Evolutionary conservation across 53 echinoderm and acorn worm species (phyloP), one percentile per base, ranked within the genome.

Genomic region (Actinopyga echinites): DNA sequence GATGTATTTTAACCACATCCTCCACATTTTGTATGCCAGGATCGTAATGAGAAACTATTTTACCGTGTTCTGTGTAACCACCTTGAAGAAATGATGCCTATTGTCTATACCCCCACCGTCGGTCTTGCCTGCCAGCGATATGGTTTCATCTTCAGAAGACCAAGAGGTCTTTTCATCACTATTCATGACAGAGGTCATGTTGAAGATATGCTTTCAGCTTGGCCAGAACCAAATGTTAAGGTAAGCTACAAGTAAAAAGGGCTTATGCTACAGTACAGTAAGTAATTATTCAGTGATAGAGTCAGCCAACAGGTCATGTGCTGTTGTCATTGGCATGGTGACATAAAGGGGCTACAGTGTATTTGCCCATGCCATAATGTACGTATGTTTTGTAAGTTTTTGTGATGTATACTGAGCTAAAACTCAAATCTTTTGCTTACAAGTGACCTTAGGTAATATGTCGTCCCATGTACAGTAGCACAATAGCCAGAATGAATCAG

Each of bases 21-120:
- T 40, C 40, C 8, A 8, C 4, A 15, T 15, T 49, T 49, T 49
- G 17, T 17, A 44, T 15, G 1, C 6, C 49, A 97, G 97, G 97
- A 97, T 44, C 90, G 92, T 35, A 97, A 97, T 79, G 93, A 97
- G 90, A 97, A 97, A 84, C 59, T 97, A 0, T 97, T 97, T 74
- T 97, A 97, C 87, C 89, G 97, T 8, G 90, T 97, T 13, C 36
- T 97, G 43, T 89, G 92, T 56, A 86, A 94, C 56, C 85, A 97
- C 85, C 82, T 97, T 26, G 92, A 92, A 31, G 93, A 97, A 64
- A 97, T 94, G 94, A 97, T 97, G 97, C 97, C 97, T 28, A 90
- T 97, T 19, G 93, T 97, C 26, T 97, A 97, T 83, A 97, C 97
- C 6, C 97, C 97, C 30, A 97, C 97, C 21, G 97, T 97, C 1